Conservation (phyloP, 2,113 vertebrate genomes). For the Oryzias javanicus region DNA sequence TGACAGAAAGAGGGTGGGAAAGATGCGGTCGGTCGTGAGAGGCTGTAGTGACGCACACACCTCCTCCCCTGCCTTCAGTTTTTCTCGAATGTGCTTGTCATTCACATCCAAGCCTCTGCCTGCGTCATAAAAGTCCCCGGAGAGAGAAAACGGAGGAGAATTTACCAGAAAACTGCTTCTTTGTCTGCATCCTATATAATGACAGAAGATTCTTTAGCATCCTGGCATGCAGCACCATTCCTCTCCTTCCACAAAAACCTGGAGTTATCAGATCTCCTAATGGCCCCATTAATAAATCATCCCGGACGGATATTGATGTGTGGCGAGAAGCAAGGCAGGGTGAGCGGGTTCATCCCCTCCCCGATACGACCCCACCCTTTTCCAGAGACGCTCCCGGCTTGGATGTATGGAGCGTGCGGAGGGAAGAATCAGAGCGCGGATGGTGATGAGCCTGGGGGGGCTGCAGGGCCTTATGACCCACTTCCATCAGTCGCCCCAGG, state of each 20-base stretch:
- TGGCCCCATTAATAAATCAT: conserved; percentile 64
- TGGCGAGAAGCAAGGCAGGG: conserved; percentile 18
- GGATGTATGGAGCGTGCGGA: conserved; percentile 9
- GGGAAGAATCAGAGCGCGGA: conserved; percentile 23
- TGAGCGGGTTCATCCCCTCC: conserved; percentile 38
- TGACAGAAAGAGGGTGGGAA: background rate
- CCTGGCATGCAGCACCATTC: conserved; percentile 14
- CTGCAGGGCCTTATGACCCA: conserved; percentile 36
- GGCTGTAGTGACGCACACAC: conserved; percentile 46
- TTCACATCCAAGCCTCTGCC: conserved; percentile 45
- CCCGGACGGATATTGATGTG: conserved; percentile 33
- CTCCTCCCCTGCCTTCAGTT: conserved; percentile 13
- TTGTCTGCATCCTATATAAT: background rate
- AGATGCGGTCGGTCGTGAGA: background rate
- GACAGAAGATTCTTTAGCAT: background rate
- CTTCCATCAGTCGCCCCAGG: conserved; percentile 14
- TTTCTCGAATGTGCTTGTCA: conserved; percentile 42
- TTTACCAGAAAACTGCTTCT: background rate
- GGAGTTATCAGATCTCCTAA: conserved; percentile 48
- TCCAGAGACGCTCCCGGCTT: conserved; percentile 7
- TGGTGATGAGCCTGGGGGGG: conserved; percentile 24
- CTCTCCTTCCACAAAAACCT: conserved; percentile 6
- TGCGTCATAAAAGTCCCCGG: conserved; percentile 39
- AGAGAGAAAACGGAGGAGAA: conserved; percentile 9
- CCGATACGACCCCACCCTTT: conserved; percentile 6